Evolutionary conservation across 2,888 invertebrate genomes (phyloP), one percentile per base, ranked within the genome.

Genomic region (Megaustenia siamemsis): DNA sequence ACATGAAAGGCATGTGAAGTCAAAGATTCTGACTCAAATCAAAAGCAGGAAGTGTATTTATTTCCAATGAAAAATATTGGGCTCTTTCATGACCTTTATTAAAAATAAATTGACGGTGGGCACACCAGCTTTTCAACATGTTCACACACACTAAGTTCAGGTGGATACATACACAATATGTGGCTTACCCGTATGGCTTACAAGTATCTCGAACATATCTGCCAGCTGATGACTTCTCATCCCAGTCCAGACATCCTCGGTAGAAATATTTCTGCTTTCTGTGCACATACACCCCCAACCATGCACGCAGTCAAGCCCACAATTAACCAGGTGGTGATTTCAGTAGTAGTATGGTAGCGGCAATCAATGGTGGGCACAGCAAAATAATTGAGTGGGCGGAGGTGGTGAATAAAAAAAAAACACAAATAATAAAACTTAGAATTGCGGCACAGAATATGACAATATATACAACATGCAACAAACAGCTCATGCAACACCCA

Each of bases 161-260:
- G 56, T 56, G 18, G n/a, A n/a, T n/a, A n/a, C n/a, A n/a, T n/a
- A n/a, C n/a, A 40, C 12, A 2, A 1, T 15, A 6, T 73, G 45
- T 79, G 32, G 69, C 93, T 96, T 95, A 98, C 98, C 95, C 96
- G 95, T 90, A 99, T 83, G 98, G 98, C 95, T 98, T 98, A 95
- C 99, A 99, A 94, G 98, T 98, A 94, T 99, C 98, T 92, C 98
- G 96, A 68, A 99, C 99, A 94, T 99, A 99, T 95, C 98, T 96
- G 82, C 99, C 99, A 86, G 98, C 98, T 79, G 97, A 97, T 93
- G 97, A 98, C 94, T 98, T 97, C 90, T 98, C 98, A 94, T 99
- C 98, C 99, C 99, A 99, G 94, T 98, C 98, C 93, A 99, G 95
- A 95, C 97, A 97, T 82, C 98, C 98, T 94, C 98, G 97, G 95